Evolutionary conservation across 2,113 vertebrate species (phyloP).

Genomic region (Rhinogobius similis): DNA sequence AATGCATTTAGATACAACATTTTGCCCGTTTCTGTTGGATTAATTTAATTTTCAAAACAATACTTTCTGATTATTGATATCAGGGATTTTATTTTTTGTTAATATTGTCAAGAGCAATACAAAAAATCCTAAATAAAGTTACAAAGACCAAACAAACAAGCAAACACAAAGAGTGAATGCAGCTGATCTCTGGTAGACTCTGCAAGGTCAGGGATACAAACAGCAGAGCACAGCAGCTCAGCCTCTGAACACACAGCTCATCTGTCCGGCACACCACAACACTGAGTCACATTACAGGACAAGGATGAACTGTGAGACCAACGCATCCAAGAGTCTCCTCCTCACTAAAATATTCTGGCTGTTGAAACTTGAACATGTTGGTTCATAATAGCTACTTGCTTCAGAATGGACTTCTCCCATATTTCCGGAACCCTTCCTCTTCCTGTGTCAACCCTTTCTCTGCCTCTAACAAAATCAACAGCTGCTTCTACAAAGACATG

Average conservation of each 20-base stretch:
- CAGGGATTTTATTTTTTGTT: too few relatives aligned
- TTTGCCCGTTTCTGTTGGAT: neutral
- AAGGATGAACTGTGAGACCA: neutral
- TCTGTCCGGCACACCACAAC: slow-evolving; percentile 4
- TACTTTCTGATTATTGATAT: too few relatives aligned
- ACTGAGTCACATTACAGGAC: neutral
- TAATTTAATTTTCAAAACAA: too few relatives aligned
- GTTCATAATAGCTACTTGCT: slow-evolving; percentile 11
- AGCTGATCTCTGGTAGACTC: slow-evolving; percentile 15
- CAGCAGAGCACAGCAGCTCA: slow-evolving; percentile 10
- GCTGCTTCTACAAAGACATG: slow-evolving; percentile 50
- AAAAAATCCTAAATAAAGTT: too few relatives aligned
- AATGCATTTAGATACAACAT: neutral
- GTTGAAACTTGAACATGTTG: neutral
- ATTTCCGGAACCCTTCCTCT: slow-evolving; percentile 4
- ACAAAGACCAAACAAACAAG: neutral
- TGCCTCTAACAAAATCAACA: slow-evolving; percentile 25
- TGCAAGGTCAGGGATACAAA: slow-evolving; percentile 37
- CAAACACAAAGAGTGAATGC: slow-evolving; percentile 4
- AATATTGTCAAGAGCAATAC: too few relatives aligned
- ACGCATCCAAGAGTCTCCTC: neutral
- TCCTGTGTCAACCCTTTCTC: slow-evolving; percentile 40
- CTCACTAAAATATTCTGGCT: neutral
- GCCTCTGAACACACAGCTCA: slow-evolving; percentile 11
- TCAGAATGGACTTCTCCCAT: neutral